A percentile compares a stretch with the other conserved stretches of the same genome.
phyloP scores from a whole-genome alignment of 2,113 vertebrate species.

The Scatophagus argus region DNA sequence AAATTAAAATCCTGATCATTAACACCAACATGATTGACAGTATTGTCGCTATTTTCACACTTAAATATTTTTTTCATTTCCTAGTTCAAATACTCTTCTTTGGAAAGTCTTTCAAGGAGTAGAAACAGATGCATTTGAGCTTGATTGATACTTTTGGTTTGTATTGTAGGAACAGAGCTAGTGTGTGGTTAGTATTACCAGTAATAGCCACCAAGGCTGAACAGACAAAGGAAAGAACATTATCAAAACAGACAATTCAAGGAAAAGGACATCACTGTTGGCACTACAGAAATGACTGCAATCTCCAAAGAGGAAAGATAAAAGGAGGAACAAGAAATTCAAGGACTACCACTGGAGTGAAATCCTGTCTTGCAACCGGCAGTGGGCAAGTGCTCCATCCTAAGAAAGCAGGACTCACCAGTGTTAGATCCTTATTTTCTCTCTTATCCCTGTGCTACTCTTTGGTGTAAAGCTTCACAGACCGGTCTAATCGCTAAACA shows the following conservation, averaged over 20 bases:
- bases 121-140: neutral
- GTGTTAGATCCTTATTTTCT: constrained; percentile 53
- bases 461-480: constrained; percentile 27
- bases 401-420: constrained; percentile 5
- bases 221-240: constrained; percentile 22
- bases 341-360: constrained; percentile 40
- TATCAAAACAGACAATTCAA: constrained; percentile 10
- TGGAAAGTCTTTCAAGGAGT: neutral
- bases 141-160: constrained; percentile 30
- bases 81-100: neutral
- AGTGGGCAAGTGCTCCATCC: constrained; percentile 33
- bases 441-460: constrained; percentile 18
- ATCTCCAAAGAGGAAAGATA: constrained; percentile 39
- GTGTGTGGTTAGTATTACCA: constrained; percentile 8
- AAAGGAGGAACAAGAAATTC: constrained; percentile 24
- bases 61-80: constrained; percentile 1
- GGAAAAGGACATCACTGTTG: constrained; percentile 27
- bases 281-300: constrained; percentile 23
- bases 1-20: too few species aligned
- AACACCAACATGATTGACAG: too few species aligned
- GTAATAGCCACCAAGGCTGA: constrained; percentile 30
- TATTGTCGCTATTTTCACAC: too few species aligned
- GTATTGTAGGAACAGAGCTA: neutral
- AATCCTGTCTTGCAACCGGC: constrained; percentile 41
- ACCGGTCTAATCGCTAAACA: constrained; percentile 46